phyloP scores from a whole-genome alignment of 2,888 invertebrate genomes.

The Erebia ligea region DNA sequence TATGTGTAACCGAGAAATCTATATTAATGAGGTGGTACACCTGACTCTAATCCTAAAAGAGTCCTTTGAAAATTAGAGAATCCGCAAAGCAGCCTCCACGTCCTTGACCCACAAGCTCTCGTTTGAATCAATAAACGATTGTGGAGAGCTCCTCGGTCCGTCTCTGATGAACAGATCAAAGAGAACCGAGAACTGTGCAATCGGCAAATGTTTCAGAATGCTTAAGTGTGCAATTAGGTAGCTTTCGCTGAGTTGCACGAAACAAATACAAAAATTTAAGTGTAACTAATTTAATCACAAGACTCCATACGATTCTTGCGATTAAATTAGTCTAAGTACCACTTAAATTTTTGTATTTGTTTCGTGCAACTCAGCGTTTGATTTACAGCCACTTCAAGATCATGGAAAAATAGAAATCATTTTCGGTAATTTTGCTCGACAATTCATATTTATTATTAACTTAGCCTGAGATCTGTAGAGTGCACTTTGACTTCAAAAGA shows the following conservation, averaged over 20 bases:
- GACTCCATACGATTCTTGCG: too few relatives aligned
- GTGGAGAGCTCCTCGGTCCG: conserved; percentile 8
- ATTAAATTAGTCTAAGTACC: too few relatives aligned
- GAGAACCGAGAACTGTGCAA: conserved; percentile 7
- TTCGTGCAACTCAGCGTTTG: too few relatives aligned
- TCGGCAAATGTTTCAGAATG: conserved; percentile 16
- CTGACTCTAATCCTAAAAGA: not conserved
- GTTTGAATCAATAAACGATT: conserved; percentile 23
- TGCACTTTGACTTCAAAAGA: too few relatives aligned
- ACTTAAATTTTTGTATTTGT: too few relatives aligned
- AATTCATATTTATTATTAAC: not conserved
- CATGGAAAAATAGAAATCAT: not conserved
- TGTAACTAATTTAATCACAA: too few relatives aligned
- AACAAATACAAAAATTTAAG: too few relatives aligned
- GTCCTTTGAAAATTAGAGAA: conserved; percentile 5
- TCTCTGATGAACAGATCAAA: conserved; percentile 6
- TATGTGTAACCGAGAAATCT: not conserved
- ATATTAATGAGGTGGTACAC: not conserved
- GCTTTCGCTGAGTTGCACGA: too few relatives aligned
- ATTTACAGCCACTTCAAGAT: not conserved
- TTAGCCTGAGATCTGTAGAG: too few relatives aligned
- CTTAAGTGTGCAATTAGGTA: conserved; percentile 5
- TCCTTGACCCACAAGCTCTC: conserved; percentile 20
- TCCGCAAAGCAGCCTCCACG: not conserved
- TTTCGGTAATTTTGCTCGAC: not conserved